Conservation (phyloP, 2,113 vertebrate genomes). For the Chionodraco myersi region DNA sequence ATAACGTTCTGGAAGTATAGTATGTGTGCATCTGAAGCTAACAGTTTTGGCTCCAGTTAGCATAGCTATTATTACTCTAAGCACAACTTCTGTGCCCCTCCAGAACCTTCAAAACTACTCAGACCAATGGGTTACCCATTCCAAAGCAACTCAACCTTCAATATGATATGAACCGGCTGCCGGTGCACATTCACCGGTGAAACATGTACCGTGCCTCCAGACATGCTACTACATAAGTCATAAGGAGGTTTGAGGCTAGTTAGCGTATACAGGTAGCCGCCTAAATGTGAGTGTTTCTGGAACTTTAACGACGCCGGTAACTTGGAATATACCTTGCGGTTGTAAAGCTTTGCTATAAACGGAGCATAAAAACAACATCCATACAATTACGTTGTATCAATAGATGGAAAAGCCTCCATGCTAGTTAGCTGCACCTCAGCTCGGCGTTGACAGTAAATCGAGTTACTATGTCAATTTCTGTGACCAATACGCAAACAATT, state of each 20-base stretch:
- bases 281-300: accelerated
- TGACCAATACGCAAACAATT: not conserved
- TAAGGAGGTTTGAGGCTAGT: not conserved
- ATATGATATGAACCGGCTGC: accelerated
- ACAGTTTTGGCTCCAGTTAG: conserved; percentile 17
- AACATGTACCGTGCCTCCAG: too few species aligned
- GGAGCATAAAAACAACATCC: accelerated
- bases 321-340: accelerated
- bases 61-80: not conserved
- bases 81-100: accelerated
- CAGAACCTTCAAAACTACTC: not conserved
- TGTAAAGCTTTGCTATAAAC: too few species aligned
- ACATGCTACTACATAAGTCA: not conserved
- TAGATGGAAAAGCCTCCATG: not conserved
- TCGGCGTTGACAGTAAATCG: not conserved
- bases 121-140: accelerated
- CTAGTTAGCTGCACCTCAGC: not conserved
- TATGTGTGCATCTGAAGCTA: not conserved
- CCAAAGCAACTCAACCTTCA: too few species aligned
- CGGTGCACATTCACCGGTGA: accelerated
- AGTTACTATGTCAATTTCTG: not conserved
- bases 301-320: not conserved
- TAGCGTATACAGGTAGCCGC: not conserved
- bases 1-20: not conserved
- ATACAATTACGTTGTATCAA: accelerated